Evolutionary conservation across 2,888 invertebrate species (phyloP), one percentile per base, ranked within the genome.

Genomic region (Microdon myrmicae): DNA sequence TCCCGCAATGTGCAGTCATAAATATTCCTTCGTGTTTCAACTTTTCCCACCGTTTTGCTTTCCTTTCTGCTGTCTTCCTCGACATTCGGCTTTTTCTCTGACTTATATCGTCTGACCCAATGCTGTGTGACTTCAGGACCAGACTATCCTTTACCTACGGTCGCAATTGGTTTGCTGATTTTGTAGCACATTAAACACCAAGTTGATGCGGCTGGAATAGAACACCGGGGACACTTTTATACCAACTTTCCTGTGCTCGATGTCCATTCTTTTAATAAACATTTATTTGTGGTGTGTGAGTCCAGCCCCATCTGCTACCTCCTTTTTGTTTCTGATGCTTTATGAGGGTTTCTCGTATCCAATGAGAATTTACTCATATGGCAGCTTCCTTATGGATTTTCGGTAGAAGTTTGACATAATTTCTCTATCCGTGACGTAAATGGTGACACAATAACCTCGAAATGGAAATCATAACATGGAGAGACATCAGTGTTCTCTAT

Each of bases 1-100:
- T 39, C 68, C 68, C 67, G 68, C 68, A 68, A 68, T 68, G 67
- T 67, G 68, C 56, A 67, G 53, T 58, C 55, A 67, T 67, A 68
- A 67, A 68, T 68, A 61, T 58, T 44, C 60, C 39, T 47, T 51
- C n/a, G n/a, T n/a, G n/a, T n/a, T n/a, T n/a, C 67, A 60, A 67
- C 60, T 67, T 68, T 53, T n/a, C n/a, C 53, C 58, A 47, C 35
- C 37, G 35, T 37, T 51, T 38, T 38, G 9, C 51, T 41, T 37
- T 34, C 41, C 37, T 45, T 32, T 47, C 49, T 39, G 41, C 34
- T 22, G 9, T 32, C 16, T 23, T 32, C 20, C 13, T n/a, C 44
- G 44, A 20, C 7, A 20, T 44, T 49, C 23, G 26, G 38, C 20
- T 39, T 43, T 47, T 43, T 61, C 16, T 35, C 45, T 58, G 38